phyloP scores from a whole-genome alignment of 2,797 vertebrate genomes.

The Takifugu ocellatus region DNA sequence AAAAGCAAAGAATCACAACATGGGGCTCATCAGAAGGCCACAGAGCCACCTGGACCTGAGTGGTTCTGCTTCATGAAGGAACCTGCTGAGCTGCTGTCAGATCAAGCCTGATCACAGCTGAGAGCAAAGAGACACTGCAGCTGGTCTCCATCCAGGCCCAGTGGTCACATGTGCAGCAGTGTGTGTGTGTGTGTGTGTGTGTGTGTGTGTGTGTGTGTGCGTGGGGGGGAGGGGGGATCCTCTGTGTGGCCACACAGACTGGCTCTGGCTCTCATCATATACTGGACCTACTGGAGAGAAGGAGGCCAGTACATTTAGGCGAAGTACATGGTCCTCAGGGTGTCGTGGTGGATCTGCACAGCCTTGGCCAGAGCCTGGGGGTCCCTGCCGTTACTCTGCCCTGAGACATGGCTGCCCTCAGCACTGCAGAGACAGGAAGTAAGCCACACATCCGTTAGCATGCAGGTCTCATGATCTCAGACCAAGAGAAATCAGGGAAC shows the following conservation, averaged over 20 bases:
- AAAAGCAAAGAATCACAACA: slow-evolving; percentile 23
- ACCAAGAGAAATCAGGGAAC: no score
- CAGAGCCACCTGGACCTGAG: no score
- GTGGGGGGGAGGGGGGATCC: background rate
- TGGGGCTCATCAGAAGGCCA: slow-evolving; percentile 34
- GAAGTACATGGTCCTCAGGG: slow-evolving; percentile 99
- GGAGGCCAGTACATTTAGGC: slow-evolving; percentile 73
- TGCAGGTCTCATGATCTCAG: no score
- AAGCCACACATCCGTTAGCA: background rate
- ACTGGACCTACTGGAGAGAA: slow-evolving; percentile 47
- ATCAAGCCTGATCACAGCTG: no score
- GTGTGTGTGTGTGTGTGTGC: no score
- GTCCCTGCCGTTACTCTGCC: slow-evolving; percentile 97
- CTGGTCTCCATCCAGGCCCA: background rate
- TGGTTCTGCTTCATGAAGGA: no score
- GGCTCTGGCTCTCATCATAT: slow-evolving; percentile 14
- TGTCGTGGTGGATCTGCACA: slow-evolving; percentile 99
- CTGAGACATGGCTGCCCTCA: slow-evolving; percentile 98
- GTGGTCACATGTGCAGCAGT: slow-evolving; percentile 7
- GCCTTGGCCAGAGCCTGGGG: slow-evolving; percentile 95
- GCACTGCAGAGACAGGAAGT: slow-evolving; percentile 73
- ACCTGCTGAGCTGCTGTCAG: no score
- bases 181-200: no score
- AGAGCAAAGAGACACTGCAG: no score
- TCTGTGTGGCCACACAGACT: background rate